A percentile compares a stretch with the other conserved stretches of the same genome.
Evolutionary conservation across 2,797 vertebrate genomes (phyloP).

Genomic region (Coregonus ussuriensis): DNA sequence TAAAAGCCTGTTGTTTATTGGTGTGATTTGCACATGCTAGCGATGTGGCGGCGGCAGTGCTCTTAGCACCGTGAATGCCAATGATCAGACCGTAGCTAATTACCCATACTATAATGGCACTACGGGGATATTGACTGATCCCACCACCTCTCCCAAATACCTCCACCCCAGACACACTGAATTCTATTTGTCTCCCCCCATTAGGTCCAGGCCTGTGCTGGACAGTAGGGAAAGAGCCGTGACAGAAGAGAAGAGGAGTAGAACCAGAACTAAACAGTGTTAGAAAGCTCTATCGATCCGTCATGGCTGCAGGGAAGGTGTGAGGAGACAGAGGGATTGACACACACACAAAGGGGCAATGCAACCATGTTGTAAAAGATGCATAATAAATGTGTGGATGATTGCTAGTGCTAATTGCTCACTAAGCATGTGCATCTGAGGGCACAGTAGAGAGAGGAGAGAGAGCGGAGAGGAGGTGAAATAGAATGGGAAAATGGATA

Average conservation of each 20-base stretch:
- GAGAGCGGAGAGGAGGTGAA: not conserved
- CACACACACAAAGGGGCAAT: not conserved
- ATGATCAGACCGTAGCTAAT: slow-evolving; percentile 51
- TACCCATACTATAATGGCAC: slow-evolving; percentile 56
- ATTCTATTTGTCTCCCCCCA: slow-evolving; percentile 51
- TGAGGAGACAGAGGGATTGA: not conserved
- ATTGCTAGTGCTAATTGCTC: not conserved
- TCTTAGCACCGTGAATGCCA: slow-evolving; percentile 40
- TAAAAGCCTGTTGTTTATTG: slow-evolving; percentile 18
- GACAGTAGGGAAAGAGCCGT: slow-evolving; percentile 14
- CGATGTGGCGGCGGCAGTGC: slow-evolving; percentile 6
- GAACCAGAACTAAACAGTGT: slow-evolving; percentile 15
- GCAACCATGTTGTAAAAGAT: not conserved
- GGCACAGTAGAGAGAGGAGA: not conserved
- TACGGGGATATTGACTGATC: slow-evolving; percentile 47
- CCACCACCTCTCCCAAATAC: not conserved
- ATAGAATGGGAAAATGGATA: not conserved
- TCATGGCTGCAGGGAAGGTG: not conserved
- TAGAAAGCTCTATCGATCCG: slow-evolving; percentile 23
- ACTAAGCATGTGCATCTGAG: slow-evolving; percentile 2
- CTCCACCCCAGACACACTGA: slow-evolving; percentile 24
- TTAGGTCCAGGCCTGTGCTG: slow-evolving; percentile 39
- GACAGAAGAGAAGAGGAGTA: slow-evolving; percentile 1
- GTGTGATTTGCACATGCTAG: slow-evolving; percentile 38
- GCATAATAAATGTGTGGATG: not conserved